A percentile compares a stretch with the other conserved stretches of the same genome.
Evolutionary conservation across 2,888 invertebrate species (phyloP).

Genomic region (Agrotis clavis): DNA sequence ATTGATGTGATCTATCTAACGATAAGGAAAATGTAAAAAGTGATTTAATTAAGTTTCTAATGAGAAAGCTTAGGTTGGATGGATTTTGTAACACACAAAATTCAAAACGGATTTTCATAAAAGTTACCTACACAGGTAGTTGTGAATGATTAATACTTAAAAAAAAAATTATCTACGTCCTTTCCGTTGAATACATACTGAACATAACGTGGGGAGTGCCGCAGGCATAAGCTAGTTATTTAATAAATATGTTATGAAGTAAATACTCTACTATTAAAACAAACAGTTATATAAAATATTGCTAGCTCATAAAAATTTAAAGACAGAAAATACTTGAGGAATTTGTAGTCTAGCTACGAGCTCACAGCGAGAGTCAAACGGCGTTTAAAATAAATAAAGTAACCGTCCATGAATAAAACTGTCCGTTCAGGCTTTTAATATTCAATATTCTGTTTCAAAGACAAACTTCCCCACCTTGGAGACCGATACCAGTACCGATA

Average conservation of each 20-base stretch:
- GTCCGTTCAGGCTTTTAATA: slow-evolving; percentile 43
- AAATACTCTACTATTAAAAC: background rate
- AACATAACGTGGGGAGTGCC: too few relatives aligned
- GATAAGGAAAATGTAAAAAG: background rate
- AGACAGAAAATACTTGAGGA: slow-evolving; percentile 7
- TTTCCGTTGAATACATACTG: too few relatives aligned
- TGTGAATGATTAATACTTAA: too few relatives aligned
- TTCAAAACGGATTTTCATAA: too few relatives aligned
- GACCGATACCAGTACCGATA: slow-evolving; percentile 34
- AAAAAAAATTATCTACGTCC: too few relatives aligned
- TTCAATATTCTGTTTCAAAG: slow-evolving; percentile 45
- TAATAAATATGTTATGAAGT: too few relatives aligned
- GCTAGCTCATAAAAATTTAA: background rate
- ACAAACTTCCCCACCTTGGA: slow-evolving; percentile 43
- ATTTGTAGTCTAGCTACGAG: background rate
- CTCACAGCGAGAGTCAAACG: slow-evolving; percentile 3
- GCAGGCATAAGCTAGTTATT: too few relatives aligned
- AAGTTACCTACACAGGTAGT: too few relatives aligned
- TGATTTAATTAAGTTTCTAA: background rate
- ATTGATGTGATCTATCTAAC: background rate
- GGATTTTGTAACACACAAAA: too few relatives aligned
- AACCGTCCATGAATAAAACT: slow-evolving; percentile 22
- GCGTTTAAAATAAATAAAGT: slow-evolving; percentile 30
- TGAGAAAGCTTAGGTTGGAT: too few relatives aligned
- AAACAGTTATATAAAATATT: background rate